These are phyloP conservation scores for Fragum fragum DNA, from an alignment of 2,888 invertebrate species.

Conservation along the genomic window DNA sequence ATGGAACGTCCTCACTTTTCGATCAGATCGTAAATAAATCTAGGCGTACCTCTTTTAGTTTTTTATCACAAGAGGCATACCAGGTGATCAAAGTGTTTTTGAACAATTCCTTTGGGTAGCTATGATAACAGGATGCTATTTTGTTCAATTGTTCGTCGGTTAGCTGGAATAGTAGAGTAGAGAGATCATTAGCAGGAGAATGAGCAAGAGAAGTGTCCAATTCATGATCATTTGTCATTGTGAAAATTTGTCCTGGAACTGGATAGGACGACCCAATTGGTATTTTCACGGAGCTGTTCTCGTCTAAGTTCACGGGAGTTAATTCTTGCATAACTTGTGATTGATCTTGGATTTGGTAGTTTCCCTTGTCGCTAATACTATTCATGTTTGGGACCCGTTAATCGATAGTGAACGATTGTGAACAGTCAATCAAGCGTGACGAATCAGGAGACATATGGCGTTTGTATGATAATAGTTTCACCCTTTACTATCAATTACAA, in stretches of 20 bases:
- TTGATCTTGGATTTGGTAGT: too few relatives aligned
- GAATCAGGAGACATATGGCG: too few relatives aligned
- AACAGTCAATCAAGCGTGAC: too few relatives aligned
- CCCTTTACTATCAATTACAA: too few relatives aligned
- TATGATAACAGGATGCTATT: not conserved
- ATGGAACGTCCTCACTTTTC: not conserved
- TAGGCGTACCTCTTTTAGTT: not conserved
- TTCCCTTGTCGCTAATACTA: too few relatives aligned
- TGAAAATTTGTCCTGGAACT: not conserved
- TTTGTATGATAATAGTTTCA: too few relatives aligned
- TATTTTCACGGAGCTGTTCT: not conserved
- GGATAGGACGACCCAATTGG: not conserved
- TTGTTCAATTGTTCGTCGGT: conserved; percentile 7
- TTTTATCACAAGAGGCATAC: conserved; percentile 1
- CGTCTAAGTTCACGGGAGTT: not conserved
- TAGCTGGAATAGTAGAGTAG: not conserved
- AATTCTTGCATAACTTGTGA: not conserved
- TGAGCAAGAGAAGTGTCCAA: too few relatives aligned
- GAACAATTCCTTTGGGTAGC: not conserved
- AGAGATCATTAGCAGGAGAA: not conserved
- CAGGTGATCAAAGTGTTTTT: not conserved
- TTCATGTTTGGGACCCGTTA: too few relatives aligned
- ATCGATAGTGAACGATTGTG: too few relatives aligned
- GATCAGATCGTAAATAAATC: not conserved
- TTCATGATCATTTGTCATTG: not conserved